Evolutionary conservation across 2,113 vertebrate genomes (phyloP).

Genomic region (Apodemus speciosus): DNA sequence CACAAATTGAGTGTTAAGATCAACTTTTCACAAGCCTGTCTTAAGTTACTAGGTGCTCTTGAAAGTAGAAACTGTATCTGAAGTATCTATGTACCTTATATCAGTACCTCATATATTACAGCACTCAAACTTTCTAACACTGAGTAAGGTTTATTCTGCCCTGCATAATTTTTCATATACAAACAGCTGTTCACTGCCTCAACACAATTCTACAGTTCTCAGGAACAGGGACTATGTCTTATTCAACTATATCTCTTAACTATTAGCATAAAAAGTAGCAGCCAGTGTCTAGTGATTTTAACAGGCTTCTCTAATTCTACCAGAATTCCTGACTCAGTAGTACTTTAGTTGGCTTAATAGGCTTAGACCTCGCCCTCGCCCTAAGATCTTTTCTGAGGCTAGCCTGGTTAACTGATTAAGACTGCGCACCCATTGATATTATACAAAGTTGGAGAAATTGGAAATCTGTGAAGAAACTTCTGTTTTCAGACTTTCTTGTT

Average conservation of each 20-base stretch:
- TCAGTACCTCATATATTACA: background rate
- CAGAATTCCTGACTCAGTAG: background rate
- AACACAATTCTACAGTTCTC: slow-evolving; percentile 50
- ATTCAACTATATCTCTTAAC: slow-evolving; percentile 21
- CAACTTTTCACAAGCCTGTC: background rate
- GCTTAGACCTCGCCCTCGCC: background rate
- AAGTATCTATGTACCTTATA: background rate
- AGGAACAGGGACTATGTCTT: background rate
- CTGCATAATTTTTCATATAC: background rate
- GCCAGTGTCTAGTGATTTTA: background rate
- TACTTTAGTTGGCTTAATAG: slow-evolving; percentile 20
- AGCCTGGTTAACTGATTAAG: slow-evolving; percentile 3
- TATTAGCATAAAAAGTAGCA: background rate
- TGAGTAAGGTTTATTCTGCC: background rate
- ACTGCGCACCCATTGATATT: slow-evolving; percentile 18
- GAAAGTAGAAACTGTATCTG: background rate
- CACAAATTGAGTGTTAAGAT: background rate
- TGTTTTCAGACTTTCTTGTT: slow-evolving; percentile 48
- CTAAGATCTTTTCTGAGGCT: background rate
- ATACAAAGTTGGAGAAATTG: background rate
- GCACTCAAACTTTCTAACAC: background rate
- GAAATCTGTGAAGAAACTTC: background rate
- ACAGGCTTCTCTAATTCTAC: slow-evolving; percentile 25
- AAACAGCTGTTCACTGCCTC: background rate
- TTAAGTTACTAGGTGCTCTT: background rate